Percentiles rank a stretch among this genome's conserved stretches.
phyloP scores from a whole-genome alignment of 2,113 vertebrate species.

The Lamprologus speciosus region DNA sequence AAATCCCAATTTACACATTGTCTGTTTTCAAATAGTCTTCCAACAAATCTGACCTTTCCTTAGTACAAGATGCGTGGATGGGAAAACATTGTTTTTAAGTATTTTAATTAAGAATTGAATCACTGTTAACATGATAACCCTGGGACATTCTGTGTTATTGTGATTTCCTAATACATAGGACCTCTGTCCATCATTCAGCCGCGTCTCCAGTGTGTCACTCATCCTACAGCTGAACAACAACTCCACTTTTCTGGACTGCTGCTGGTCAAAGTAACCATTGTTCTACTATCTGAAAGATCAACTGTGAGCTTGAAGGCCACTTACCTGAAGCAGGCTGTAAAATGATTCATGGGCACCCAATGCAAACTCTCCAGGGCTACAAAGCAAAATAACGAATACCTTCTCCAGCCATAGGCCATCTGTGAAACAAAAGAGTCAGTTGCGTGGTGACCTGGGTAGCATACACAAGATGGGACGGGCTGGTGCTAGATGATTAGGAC shows the following conservation, averaged over 20 bases:
- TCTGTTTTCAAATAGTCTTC: neutral
- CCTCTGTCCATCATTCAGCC: neutral
- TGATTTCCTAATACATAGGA: neutral
- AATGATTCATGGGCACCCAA: neutral
- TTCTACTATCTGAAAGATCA: neutral
- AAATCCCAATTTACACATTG: neutral
- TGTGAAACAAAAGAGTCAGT: neutral
- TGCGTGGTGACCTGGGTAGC: neutral
- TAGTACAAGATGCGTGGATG: neutral
- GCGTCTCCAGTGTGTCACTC: neutral
- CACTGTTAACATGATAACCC: neutral
- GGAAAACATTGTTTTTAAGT: neutral
- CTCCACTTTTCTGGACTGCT: neutral
- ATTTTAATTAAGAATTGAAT: neutral
- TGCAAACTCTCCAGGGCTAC: neutral
- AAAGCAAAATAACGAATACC: neutral
- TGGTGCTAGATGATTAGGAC: neutral
- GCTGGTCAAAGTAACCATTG: fast-evolving
- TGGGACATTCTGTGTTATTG: neutral
- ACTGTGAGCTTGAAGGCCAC: neutral
- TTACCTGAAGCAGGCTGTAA: neutral
- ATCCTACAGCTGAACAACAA: neutral
- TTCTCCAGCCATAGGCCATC: neutral
- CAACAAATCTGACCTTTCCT: neutral
- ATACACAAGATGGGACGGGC: neutral